Base-by-base conservation (phyloP, 1,140 invertebrate species). In the Drosophila repletoides region DNA sequence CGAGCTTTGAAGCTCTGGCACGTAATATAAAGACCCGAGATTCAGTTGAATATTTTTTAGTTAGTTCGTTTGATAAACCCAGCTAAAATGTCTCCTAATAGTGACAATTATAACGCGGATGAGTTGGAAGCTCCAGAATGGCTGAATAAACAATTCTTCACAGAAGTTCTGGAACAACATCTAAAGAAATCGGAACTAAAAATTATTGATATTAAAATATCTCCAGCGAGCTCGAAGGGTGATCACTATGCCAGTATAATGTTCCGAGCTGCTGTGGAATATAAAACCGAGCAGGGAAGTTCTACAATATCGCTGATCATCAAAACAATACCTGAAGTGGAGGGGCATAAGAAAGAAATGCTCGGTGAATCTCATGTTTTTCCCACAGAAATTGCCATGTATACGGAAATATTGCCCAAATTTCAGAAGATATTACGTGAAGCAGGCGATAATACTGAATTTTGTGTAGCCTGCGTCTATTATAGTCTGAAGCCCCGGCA, bases 211-310 rank as follows among this genome's bases (percentile, higher is more conserved):
- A 5, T 69, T 1, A 46, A 31, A 2, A 6, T 80, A 4, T 46
- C 52, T 2, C 73, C 73, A 5, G 76, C 73, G 6, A 65, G 58
- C n/a, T 5, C 40, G 1, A 75, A 69, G 7, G 75, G 64, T 7
- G 77, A 83, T 51, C 71, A 77, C 19, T 83, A 75, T 63, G 67
- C 71, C 0, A 83, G 77, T 38, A 19, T 77, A 9, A 77, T 83
- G 77, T 71, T 69, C 24, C 53, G 74, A 5, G 59, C 60, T 3
- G 28, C 1, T 2, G 19, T 75, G 1, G 17, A 68, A 4, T 83
- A 75, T 21, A 21, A 24, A 14, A 34, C 31, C 1, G 1, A 40
- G 6, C 17, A 26, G n/a, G 14, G 12, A 6, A 10, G 17, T 6
- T 19, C 22, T 0, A 28, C 40, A 5, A 51, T 43, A 14, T 49